phyloP scores from a whole-genome alignment of 1,140 invertebrate genomes.

The Diploscapter pachys region DNA sequence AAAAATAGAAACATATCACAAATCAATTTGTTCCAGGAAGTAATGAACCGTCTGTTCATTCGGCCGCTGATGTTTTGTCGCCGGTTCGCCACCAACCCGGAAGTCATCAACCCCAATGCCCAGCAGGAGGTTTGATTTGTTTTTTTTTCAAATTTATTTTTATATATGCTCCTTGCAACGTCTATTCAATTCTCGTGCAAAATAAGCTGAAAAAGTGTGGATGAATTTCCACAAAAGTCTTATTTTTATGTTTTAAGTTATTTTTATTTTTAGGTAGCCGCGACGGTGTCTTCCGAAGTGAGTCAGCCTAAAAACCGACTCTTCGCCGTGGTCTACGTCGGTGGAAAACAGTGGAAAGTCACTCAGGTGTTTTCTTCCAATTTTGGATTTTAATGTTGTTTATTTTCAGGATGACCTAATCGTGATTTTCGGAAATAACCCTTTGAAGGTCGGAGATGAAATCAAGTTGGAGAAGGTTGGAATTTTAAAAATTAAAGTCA shows the following conservation, averaged over 20 bases:
- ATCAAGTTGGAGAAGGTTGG: conserved; percentile 54
- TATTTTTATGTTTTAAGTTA: neutral
- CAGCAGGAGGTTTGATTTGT: conserved; percentile 6
- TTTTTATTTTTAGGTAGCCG: conserved; percentile 12
- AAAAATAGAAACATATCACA: no score
- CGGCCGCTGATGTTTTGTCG: neutral
- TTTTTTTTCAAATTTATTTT: no score
- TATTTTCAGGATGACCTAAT: conserved; percentile 43
- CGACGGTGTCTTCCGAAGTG: conserved; percentile 22
- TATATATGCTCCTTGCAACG: no score
- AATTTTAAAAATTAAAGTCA: no score
- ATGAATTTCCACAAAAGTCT: neutral
- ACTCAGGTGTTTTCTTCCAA: conserved; percentile 20
- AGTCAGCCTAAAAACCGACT: conserved; percentile 26
- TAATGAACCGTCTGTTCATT: neutral
- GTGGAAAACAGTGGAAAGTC: conserved; percentile 55
- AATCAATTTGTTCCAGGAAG: no score
- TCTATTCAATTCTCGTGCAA: conserved; percentile 5
- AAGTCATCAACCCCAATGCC: conserved; percentile 27
- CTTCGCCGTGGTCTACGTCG: conserved; percentile 52
- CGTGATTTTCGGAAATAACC: conserved; percentile 49
- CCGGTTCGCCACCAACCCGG: neutral
- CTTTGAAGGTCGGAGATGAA: conserved; percentile 51
- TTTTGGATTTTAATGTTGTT: neutral
- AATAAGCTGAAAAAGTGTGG: neutral